phyloP scores from a whole-genome alignment of 2,797 vertebrate genomes.

The Graptemys geographica region DNA sequence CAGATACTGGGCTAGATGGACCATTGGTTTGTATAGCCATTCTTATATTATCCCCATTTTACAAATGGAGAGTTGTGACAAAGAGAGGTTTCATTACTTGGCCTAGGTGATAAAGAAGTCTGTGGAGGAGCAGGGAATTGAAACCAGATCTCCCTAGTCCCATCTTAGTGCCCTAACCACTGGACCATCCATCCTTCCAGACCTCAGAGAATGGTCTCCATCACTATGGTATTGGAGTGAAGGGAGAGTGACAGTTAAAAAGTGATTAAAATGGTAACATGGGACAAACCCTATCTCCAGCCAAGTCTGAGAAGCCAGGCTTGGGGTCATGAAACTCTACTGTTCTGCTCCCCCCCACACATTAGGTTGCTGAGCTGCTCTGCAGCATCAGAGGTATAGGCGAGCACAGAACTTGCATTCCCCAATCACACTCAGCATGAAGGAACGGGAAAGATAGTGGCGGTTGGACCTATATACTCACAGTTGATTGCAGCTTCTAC shows the following conservation, averaged over 20 bases:
- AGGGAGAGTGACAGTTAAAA: background rate
- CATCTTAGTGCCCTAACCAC: background rate
- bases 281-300: background rate
- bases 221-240: background rate
- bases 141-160: rapidly evolving
- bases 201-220: background rate
- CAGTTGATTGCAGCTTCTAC: background rate
- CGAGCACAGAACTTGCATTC: constrained; percentile 44
- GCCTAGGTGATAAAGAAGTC: background rate
- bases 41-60: background rate
- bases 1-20: background rate
- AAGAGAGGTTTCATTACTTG: rapidly evolving
- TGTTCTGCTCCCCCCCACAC: background rate
- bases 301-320: background rate
- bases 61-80: rapidly evolving
- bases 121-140: background rate
- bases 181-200: background rate
- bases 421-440: constrained; percentile 17
- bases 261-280: background rate
- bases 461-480: constrained; percentile 36
- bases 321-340: background rate
- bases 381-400: background rate
- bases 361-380: constrained; percentile 33
- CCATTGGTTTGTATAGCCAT: background rate
- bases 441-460: constrained; percentile 4